Evolutionary conservation across 2,888 invertebrate genomes (phyloP), one percentile per base, ranked within the genome.

Genomic region (Phorcus lineatus): DNA sequence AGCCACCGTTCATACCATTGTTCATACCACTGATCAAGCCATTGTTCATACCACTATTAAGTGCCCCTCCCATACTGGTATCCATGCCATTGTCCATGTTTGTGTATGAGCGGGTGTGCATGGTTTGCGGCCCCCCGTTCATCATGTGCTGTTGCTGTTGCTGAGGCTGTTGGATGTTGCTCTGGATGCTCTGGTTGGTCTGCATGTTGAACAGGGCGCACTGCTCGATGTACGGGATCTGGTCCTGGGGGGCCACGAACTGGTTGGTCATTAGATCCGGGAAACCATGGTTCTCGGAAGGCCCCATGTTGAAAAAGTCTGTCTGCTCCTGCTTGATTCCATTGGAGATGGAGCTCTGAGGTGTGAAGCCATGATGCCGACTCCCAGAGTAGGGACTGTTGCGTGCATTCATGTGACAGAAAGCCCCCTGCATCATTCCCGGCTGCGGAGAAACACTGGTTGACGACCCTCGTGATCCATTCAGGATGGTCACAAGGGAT

Each of bases 401-500:
- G 31, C 91, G 85, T n/a, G 91, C 91, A 55, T 90, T 89, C 80
- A 92, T 85, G 84, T 93, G 93, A 24, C 92, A 92, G 81, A 91
- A 92, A 74, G 91, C 89, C 24, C 92, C 92, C 6, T 85, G 85
- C 36, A 87, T 88, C 28, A 83, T 79, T 9, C 83, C 82, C 1
- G 88, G 87, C 78, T 89, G 89, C 6, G 90, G 91, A 17, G 91
- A 90, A 2, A 87, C 88, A 77, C 89, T 90, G 31, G 90, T 85
- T 17, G 91, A 88, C 4, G 91, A 89, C 57, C 91, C 89, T 62
- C 88, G 83, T 0, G 90, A 90, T 22, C 90, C 88, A 79, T 88
- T 89, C 67, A 90, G 88, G 79, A 88, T 87, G 7, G 88, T 89
- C 9, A 89, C 88, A 78, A 94, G 89, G 19, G 93, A 93, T 2